A percentile compares a stretch with the other conserved stretches of the same genome.
phyloP scores from a whole-genome alignment of 2,797 vertebrate species.

The Lates japonicus region DNA sequence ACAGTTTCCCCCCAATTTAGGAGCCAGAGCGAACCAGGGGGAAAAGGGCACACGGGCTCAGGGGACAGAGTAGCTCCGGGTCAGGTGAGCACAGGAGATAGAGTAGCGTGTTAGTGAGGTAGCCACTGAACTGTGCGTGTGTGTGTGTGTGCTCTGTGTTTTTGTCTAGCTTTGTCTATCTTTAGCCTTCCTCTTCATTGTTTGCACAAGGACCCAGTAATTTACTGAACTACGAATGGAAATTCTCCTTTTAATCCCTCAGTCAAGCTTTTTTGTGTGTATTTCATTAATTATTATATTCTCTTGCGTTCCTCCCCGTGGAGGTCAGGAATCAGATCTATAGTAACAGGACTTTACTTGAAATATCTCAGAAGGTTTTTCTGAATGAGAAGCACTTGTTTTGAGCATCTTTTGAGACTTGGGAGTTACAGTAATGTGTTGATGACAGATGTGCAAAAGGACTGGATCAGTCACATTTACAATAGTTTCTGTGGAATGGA shows the following conservation, averaged over 20 bases:
- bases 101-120: constrained; percentile 42
- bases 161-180: constrained; percentile 2
- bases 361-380: background rate
- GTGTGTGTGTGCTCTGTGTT: constrained; percentile 15
- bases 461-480: constrained; percentile 7
- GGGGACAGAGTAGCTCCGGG: constrained; percentile 54
- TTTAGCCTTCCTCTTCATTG: background rate
- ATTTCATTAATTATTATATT: background rate
- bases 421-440: background rate
- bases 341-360: background rate
- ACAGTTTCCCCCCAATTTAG: constrained; percentile 63
- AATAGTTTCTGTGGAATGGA: background rate
- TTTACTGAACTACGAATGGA: background rate
- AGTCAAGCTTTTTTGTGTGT: background rate
- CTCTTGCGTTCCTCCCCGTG: background rate
- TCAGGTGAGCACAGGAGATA: constrained; percentile 77
- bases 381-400: background rate
- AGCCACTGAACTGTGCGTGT: constrained; percentile 31
- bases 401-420: background rate
- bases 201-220: background rate
- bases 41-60: constrained; percentile 53
- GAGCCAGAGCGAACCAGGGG: constrained; percentile 50
- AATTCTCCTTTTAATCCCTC: background rate
- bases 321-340: background rate
- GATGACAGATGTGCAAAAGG: background rate